Base-by-base conservation (phyloP, 2,797 vertebrate species). In the Philypnodon macrostomus region DNA sequence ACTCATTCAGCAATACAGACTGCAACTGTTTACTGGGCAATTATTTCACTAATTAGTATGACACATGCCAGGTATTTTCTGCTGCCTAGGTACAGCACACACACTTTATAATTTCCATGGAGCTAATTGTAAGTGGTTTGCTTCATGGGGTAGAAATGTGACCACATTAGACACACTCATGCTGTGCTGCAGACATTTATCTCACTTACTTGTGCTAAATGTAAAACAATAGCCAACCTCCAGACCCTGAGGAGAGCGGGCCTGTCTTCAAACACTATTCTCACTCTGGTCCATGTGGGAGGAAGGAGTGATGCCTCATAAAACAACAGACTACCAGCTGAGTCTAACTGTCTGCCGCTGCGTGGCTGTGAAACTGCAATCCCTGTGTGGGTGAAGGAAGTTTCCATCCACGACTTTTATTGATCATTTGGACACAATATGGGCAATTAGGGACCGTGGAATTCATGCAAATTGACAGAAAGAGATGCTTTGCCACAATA, bases 101-200 rank as follows among this genome's bases (percentile, higher is more conserved):
- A 34, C 16, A 7, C 40, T 39, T 65, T 55, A 66, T 3, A 42
- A 36, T 62, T 60, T 65, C 48, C 52, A 45, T 33, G n/a, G 32
- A 33, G 42, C 26, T 50, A 39, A 63, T 58, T 45, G 15, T 18
- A 67, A 73, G 70, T 60, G 45, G 50, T 56, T 56, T 57, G 53
- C 41, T 17, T 60, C 52, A 70, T 77, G n/a, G n/a, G n/a, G n/a
- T n/a, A 80, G 85, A 60, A 58, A 73, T 65, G 67, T 79, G 71
- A 87, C 76, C 80, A 70, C 75, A 83, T 58, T 77, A 64, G 59
- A 84, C 77, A 81, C 81, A 74, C 57, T 67, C 76, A 64, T 76
- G 79, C 79, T 74, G 79, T 30, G 70, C 71, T 83, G 72, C 84
- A 88, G 83, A 85, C 76, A 57, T 85, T 67, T 78, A 81, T 80